phyloP scores from a whole-genome alignment of 2,888 invertebrate genomes.

The Thymelicus acteon region DNA sequence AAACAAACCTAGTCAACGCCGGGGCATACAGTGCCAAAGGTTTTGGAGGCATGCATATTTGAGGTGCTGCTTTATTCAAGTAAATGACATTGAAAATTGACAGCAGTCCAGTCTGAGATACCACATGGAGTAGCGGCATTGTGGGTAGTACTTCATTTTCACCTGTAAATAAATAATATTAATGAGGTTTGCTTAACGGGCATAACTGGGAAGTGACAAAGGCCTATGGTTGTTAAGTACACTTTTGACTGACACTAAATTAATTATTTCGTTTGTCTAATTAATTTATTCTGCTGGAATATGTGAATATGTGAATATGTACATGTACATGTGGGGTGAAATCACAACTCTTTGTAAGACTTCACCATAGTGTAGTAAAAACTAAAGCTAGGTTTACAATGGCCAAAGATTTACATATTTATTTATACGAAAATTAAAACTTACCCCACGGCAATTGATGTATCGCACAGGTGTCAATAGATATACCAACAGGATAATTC shows the following conservation, averaged over 20 bases:
- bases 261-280: no score
- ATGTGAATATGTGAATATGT: no score
- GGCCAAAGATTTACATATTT: no score
- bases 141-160: conserved; percentile 87
- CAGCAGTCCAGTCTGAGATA: conserved; percentile 91
- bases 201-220: no score
- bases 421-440: conserved; percentile 39
- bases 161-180: conserved; percentile 57
- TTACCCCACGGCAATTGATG: conserved; percentile 88
- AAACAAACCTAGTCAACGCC: conserved; percentile 59
- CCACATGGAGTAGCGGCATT: conserved; percentile 91
- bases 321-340: no score
- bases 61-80: conserved; percentile 82
- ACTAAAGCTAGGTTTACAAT: no score
- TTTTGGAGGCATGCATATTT: conserved; percentile 87
- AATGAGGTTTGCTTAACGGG: no score
- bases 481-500: conserved; percentile 92
- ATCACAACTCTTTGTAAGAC: no score
- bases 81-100: conserved; percentile 92
- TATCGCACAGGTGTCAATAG: conserved; percentile 89
- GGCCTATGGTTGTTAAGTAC: no score
- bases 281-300: no score
- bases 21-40: conserved; percentile 63
- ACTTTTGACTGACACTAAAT: no score
- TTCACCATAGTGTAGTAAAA: no score